phyloP scores from a whole-genome alignment of 2,113 vertebrate genomes.

The Pollachius pollachius region DNA sequence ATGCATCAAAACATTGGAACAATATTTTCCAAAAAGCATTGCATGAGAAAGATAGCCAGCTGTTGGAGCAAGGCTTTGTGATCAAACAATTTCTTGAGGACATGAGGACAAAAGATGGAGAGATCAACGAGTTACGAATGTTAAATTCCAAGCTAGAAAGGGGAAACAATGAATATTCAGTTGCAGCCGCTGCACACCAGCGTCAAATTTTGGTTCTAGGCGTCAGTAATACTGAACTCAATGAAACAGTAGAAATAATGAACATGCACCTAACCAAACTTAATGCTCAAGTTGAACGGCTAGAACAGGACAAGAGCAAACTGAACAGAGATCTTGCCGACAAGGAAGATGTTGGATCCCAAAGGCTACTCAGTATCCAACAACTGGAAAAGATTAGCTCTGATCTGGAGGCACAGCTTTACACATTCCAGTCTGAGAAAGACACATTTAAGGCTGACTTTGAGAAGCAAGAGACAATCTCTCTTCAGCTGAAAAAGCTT shows the following conservation, averaged over 20 bases:
- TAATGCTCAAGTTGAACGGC: slow-evolving; percentile 54
- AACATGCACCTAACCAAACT: slow-evolving; percentile 65
- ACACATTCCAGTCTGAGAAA: slow-evolving; percentile 60
- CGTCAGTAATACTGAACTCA: slow-evolving; percentile 67
- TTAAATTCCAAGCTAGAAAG: slow-evolving; percentile 67
- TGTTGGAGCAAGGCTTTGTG: slow-evolving; percentile 73
- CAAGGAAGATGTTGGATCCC: slow-evolving; percentile 50
- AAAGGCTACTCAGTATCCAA: slow-evolving; percentile 63
- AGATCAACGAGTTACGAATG: slow-evolving; percentile 68
- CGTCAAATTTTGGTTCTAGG: slow-evolving; percentile 74
- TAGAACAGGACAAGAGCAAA: slow-evolving; percentile 68
- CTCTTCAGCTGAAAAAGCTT: slow-evolving; percentile 78
- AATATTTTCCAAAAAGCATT: slow-evolving; percentile 72
- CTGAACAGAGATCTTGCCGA: slow-evolving; percentile 64
- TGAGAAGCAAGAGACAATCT: slow-evolving; percentile 79
- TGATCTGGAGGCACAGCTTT: slow-evolving; percentile 69
- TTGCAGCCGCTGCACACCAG: slow-evolving; percentile 65
- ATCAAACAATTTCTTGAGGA: slow-evolving; percentile 73
- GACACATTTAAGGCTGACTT: slow-evolving; percentile 67
- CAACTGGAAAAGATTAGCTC: slow-evolving; percentile 61
- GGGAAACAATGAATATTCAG: slow-evolving; percentile 68
- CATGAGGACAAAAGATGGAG: slow-evolving; percentile 61
- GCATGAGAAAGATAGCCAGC: slow-evolving; percentile 78
- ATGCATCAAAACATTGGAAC: slow-evolving; percentile 73
- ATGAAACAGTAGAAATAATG: slow-evolving; percentile 63